These are phyloP conservation scores for Enteromius thamalakanensis DNA, from an alignment of 2,797 vertebrate species.

Conservation along the genomic window DNA sequence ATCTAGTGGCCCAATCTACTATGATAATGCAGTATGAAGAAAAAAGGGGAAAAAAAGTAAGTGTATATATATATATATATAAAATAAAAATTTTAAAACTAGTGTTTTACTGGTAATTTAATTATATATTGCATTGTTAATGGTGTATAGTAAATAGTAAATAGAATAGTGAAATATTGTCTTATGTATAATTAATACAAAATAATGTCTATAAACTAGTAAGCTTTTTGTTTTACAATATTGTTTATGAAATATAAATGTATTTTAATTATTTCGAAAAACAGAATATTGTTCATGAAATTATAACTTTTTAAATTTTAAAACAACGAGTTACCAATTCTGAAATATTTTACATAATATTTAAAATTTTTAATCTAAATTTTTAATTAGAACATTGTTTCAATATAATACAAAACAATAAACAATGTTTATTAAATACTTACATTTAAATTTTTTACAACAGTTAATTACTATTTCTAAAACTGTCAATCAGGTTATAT, in stretches of 20 bases:
- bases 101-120: background rate
- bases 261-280: background rate
- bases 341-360: background rate
- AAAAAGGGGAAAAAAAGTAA: no score
- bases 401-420: no score
- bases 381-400: background rate
- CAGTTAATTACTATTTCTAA: background rate
- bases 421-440: background rate
- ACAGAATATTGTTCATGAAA: background rate
- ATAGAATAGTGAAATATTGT: background rate
- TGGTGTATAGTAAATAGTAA: no score
- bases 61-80: no score
- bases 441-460: background rate
- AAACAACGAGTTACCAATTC: background rate
- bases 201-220: background rate
- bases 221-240: background rate
- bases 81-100: no score
- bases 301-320: background rate
- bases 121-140: background rate
- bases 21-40: background rate
- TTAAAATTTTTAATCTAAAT: background rate
- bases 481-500: background rate
- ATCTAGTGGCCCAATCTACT: background rate
- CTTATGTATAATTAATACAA: background rate
- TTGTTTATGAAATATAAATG: background rate